Evolutionary conservation across 2,888 invertebrate species (phyloP), one percentile per base, ranked within the genome.

Genomic region (Germaria angustata): DNA sequence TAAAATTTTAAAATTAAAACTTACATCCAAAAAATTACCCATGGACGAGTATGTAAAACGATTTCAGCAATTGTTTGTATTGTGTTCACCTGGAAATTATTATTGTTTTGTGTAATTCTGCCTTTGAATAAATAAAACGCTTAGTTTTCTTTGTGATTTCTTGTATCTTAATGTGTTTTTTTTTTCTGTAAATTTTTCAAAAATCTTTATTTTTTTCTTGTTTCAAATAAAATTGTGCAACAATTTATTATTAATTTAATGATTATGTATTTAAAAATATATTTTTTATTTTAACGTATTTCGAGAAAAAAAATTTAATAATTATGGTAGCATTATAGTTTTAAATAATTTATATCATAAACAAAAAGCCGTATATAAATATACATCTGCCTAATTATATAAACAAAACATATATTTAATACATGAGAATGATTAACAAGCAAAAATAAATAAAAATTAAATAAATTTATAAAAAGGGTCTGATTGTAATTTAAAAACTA

Each of bases 271-370:
- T 79, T 57, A 73, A 77, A 78, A 68, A 55, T 51, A 61, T 9
- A 9, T 39, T 22, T 69, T 73, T 82, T 71, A 79, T 61, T 61
- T 63, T 53, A 69, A 44, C 11, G 22, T 78, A 78, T 79, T 75
- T 77, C 55, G 65, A 77, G 34, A 80, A 68, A 57, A 28, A 28
- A 28, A 28, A 28, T n/a, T 28, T 28, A 28, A 57, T 28, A 44
- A 72, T 49, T 46, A 81, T 66, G 75, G 71, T 82, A 82, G 79
- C 82, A 82, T 82, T 82, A 79, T 82, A 82, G 82, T 71, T 79
- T 82, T 82, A 82, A 71, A 59, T 82, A 79, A 75, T 76, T 81
- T 71, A 75, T 76, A 71, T 63, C 63, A 71, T 44, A 65, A 34
- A 75, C 46, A 65, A 39, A 68, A 51, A 66, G 39, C 69, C 55